These are phyloP conservation scores for Taenaris catops DNA, from an alignment of 2,888 invertebrate genomes.

Conservation along the genomic window DNA sequence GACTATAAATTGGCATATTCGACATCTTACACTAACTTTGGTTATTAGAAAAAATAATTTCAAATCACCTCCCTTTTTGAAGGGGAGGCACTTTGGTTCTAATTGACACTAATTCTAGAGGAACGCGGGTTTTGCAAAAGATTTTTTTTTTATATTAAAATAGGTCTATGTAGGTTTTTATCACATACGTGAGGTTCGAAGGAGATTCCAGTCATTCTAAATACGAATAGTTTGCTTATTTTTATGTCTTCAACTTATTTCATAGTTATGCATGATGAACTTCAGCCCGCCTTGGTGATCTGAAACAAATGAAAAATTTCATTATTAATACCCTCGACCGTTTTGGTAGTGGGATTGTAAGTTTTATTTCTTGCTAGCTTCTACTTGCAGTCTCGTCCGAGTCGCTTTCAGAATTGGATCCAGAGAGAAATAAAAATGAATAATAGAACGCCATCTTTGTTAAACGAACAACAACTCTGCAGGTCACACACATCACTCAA, in stretches of 20 bases:
- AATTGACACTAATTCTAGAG: conserved; percentile 64
- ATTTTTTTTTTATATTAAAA: conserved; percentile 33
- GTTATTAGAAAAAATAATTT: conserved; percentile 36
- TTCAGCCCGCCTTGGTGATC: conserved; percentile 14
- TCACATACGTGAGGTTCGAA: conserved; percentile 38
- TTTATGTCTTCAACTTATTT: conserved; percentile 7
- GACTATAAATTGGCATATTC: conserved; percentile 74
- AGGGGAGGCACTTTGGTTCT: conserved; percentile 49
- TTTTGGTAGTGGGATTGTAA: no score
- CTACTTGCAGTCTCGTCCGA: no score
- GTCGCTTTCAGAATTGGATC: no score
- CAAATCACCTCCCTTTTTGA: conserved; percentile 27
- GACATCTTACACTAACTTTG: conserved; percentile 73
- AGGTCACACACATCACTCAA: no score
- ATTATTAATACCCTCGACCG: no score
- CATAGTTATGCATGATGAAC: conserved; percentile 10
- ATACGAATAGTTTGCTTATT: conserved; percentile 14
- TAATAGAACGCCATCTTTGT: no score
- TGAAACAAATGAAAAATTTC: conserved; percentile 21
- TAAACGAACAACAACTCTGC: no score
- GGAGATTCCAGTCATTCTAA: conserved; percentile 31
- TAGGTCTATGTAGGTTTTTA: conserved; percentile 38
- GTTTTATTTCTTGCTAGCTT: no score
- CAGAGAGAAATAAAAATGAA: no score
- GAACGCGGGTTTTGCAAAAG: conserved; percentile 44